These are phyloP conservation scores for Bacillus rossius DNA, from an alignment of 1,140 invertebrate species.

Conservation along the genomic window DNA sequence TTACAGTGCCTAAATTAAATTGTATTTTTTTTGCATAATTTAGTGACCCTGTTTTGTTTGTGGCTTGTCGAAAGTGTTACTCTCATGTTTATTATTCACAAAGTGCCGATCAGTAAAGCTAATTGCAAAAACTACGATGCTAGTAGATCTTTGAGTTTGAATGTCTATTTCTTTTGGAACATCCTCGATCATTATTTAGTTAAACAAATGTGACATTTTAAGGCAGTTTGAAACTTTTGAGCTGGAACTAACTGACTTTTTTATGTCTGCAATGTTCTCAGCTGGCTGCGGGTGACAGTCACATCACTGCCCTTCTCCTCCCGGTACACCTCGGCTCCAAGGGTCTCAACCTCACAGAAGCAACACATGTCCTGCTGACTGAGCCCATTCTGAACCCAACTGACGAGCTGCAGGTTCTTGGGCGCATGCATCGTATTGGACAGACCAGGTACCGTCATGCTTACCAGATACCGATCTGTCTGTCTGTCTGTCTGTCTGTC, in stretches of 20 bases:
- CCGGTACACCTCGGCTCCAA: slow-evolving; percentile 63
- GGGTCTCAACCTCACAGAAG: slow-evolving; percentile 74
- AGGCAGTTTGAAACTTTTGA: too few species aligned
- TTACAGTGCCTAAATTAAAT: not conserved
- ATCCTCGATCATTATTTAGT: not conserved
- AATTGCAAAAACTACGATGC: too few species aligned
- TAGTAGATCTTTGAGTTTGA: too few species aligned
- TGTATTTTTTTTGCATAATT: not conserved
- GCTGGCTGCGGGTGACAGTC: not conserved
- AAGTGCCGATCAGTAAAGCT: too few species aligned
- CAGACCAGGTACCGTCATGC: slow-evolving; percentile 54
- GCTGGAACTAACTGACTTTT: too few species aligned
- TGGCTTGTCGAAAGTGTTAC: not conserved
- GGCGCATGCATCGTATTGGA: slow-evolving; percentile 71
- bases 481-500: not conserved
- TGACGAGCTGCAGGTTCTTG: slow-evolving; percentile 72
- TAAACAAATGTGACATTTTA: too few species aligned
- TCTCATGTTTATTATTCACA: too few species aligned
- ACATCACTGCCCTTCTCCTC: slow-evolving; percentile 58
- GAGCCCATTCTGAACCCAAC: slow-evolving; percentile 70
- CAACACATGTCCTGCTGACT: slow-evolving; percentile 69
- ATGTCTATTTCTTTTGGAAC: not conserved
- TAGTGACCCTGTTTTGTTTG: not conserved
- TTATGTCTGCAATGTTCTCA: too few species aligned
- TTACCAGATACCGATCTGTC: not conserved